Base-by-base conservation (phyloP, 2,113 vertebrate genomes). In the Uria lomvia region DNA sequence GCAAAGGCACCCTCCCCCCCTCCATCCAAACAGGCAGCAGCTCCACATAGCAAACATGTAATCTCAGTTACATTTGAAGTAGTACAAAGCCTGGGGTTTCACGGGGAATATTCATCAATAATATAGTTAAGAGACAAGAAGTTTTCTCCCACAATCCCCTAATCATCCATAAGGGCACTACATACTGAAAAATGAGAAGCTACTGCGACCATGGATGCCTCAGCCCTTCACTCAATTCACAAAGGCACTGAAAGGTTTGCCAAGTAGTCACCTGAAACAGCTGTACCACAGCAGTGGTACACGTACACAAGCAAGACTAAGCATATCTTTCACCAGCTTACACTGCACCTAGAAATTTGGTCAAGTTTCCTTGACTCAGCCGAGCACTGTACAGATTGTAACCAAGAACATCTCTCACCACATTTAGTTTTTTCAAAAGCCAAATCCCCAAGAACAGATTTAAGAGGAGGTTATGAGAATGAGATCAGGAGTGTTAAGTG, bases 1-100 rank as follows among this genome's bases (percentile, higher is more conserved):
- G 18, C 26, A 38, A 59, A 83, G 12, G 47, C 42, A 78, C 23
- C 21, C 29, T 65, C 47, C 22, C 11, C 12, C 27, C 23, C 72
- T 34, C 30, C 53, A 50, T 21, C 14, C 1, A 2, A 75, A 47
- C 8, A 58, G 42, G 6, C 36, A 30, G 10, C 50, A 84, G 84
- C 36, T 80, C 45, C 26, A 26, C 6, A n/a, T 0, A 77, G 55
- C 3, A 34, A 77, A 58, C 49, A 56, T 0, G 0, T 2, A 42
- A 50, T 5, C 27, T 77, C 50, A 45, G n/a, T 36, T 49, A 56
- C 19, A 58, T 17, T 0, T 59, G 20, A 50, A 50, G 24, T 2
- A 67, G 30, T 9, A 75, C 11, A 62, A 73, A 83, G 34, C 16
- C 59, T 47, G 32, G 8, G 3, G 34, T 43, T 90, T 75, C 40